Base-by-base conservation (phyloP, 2,113 vertebrate species). In the Illadopsis cleaveri region DNA sequence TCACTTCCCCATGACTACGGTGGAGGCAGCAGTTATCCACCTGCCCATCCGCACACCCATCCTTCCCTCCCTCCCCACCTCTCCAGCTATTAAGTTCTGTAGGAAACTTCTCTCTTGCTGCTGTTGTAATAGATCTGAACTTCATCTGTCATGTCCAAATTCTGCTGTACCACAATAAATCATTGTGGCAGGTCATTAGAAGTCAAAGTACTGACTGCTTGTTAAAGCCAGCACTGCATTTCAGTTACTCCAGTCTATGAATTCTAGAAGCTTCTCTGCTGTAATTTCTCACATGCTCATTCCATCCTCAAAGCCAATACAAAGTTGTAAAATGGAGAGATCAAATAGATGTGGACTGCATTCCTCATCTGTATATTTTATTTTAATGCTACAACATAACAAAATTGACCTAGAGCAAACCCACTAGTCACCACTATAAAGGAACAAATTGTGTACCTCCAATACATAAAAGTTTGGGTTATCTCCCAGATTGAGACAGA, bases 181-280 rank as follows among this genome's bases (percentile, higher is more conserved):
- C 3, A 0, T 7, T n/a, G 38, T 58, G 40, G 50, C 30, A 54
- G 42, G 45, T 50, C 2, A 3, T 20, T 45, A 1, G 2, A 45
- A 76, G 47, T 44, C 31, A 25, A 15, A 57, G 35, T 4, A 21
- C 16, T 1, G 2, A 27, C 15, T 24, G 24, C 47, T 54, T 15
- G 21, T 56, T 48, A 44, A 89, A 81, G 56, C 35, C 60, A 73
- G 16, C 5, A 0, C 37, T 60, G 45, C 20, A 6, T 25, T 86
- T 62, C 61, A 11, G 21, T 65, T 80, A 40, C 7, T 77, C 15
- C 17, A 17, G 2, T 77, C 61, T 6, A 23, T n/a, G 24, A 60
- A 44, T 80, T 47, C 56, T 56, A 64, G 58, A 50, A 54, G 35
- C 47, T 54, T 45, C 27, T 82, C 31, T 70, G 65, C 77, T 86